Percentiles rank a stretch among this genome's conserved stretches.
Evolutionary conservation across 2,113 vertebrate genomes (phyloP).

Genomic region (Ictalurus furcatus): DNA sequence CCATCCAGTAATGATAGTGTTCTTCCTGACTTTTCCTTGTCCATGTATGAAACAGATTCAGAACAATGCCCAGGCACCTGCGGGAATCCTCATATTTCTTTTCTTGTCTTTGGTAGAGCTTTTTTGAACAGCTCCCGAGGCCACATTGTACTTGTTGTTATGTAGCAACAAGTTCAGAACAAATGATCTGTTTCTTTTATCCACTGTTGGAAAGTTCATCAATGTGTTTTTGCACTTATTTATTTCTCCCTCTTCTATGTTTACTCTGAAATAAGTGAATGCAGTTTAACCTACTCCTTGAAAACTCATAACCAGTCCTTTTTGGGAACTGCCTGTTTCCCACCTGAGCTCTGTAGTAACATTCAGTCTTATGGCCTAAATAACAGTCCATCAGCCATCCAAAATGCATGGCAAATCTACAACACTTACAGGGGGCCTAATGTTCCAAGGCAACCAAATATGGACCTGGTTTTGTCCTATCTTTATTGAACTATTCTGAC

Average conservation of each 20-base stretch:
- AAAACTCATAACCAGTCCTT: conserved; percentile 38
- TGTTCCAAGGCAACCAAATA: conserved; percentile 45
- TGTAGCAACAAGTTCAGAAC: conserved; percentile 51
- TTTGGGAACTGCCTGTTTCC: conserved; percentile 42
- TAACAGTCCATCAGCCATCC: conserved; percentile 45
- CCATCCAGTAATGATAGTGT: conserved; percentile 41
- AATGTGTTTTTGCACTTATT: conserved; percentile 48
- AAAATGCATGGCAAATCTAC: conserved; percentile 36
- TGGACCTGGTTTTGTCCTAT: conserved; percentile 40
- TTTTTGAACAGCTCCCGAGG: conserved; percentile 35
- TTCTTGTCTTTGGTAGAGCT: conserved; percentile 23
- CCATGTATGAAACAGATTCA: conserved; percentile 38
- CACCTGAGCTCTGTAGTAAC: conserved; percentile 47
- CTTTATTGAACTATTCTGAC: conserved; percentile 36
- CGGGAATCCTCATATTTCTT: conserved; percentile 48
- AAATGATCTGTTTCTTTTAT: conserved; percentile 48
- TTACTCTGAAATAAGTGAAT: conserved; percentile 39
- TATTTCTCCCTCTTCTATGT: conserved; percentile 40
- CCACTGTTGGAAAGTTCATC: conserved; percentile 18
- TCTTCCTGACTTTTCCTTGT: conserved; percentile 41
- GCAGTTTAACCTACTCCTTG: conserved; percentile 10
- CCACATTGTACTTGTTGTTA: conserved; percentile 39
- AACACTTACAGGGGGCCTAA: conserved; percentile 37
- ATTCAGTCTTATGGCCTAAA: conserved; percentile 49
- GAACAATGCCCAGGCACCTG: conserved; percentile 44